phyloP scores from a whole-genome alignment of 2,113 vertebrate genomes.

The Alligator sinensis region DNA sequence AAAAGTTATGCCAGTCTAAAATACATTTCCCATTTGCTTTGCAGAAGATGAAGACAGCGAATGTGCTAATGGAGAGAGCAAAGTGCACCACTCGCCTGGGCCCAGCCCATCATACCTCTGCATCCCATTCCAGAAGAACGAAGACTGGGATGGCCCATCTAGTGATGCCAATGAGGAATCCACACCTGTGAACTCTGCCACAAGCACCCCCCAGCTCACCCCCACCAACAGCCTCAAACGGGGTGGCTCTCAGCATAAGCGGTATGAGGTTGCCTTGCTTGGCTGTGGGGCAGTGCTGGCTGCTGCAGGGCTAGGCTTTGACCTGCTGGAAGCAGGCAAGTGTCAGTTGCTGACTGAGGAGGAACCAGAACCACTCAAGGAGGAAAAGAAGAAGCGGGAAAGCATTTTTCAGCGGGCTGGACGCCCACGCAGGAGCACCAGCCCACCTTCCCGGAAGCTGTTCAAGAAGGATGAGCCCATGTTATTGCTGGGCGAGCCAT shows the following conservation, averaged over 20 bases:
- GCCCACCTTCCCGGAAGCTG: slow-evolving; percentile 89
- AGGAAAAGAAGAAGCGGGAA: slow-evolving; percentile 90
- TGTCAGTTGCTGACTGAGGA: slow-evolving; percentile 81
- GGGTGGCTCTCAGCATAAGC: slow-evolving; percentile 83
- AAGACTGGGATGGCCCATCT: slow-evolving; percentile 84
- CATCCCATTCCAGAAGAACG: slow-evolving; percentile 89
- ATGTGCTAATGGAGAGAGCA: slow-evolving; percentile 79
- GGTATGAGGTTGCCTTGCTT: slow-evolving; percentile 90
- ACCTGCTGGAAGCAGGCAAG: slow-evolving; percentile 86
- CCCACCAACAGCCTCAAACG: slow-evolving; percentile 88
- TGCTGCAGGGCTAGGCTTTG: slow-evolving; percentile 91
- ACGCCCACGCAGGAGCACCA: slow-evolving; percentile 86
- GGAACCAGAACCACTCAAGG: slow-evolving; percentile 78
- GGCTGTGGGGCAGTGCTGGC: slow-evolving; percentile 93
- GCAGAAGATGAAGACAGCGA: slow-evolving; percentile 92
- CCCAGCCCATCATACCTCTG: slow-evolving; percentile 94
- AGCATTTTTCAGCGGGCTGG: slow-evolving; percentile 90
- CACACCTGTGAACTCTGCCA: slow-evolving; percentile 82
- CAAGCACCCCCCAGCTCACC: slow-evolving; percentile 86
- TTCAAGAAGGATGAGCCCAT: slow-evolving; percentile 89
- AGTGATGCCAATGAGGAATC: slow-evolving; percentile 85
- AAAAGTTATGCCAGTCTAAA: not conserved
- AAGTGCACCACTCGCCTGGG: slow-evolving; percentile 75
- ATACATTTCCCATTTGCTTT: slow-evolving; percentile 26
- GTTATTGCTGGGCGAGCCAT: slow-evolving; percentile 81